Conservation (phyloP, 2,888 invertebrate species). For the Limnephilus auricula region DNA sequence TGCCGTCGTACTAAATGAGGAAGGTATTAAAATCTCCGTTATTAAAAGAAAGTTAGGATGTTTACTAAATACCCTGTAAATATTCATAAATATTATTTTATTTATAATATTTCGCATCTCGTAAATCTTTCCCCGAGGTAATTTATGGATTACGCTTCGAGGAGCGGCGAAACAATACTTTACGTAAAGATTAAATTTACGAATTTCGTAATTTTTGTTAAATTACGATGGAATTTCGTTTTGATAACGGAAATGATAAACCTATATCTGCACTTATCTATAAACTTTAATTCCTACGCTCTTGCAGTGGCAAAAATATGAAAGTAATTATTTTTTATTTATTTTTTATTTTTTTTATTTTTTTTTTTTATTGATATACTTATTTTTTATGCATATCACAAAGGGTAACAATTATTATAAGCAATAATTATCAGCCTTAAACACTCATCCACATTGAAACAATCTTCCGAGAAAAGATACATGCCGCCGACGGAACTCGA, state of each 20-base stretch:
- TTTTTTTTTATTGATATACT: too few species aligned
- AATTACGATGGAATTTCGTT: not conserved
- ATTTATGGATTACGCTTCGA: not conserved
- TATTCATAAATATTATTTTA: constrained; percentile 2
- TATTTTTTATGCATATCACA: too few species aligned
- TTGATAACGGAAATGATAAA: not conserved
- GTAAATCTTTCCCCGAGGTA: not conserved
- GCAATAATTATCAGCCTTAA: too few species aligned
- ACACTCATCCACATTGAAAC: too few species aligned
- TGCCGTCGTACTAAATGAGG: not conserved
- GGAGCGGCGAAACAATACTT: not conserved
- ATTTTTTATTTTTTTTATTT: too few species aligned
- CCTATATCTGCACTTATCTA: not conserved
- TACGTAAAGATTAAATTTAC: not conserved
- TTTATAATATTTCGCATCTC: not conserved
- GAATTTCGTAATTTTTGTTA: not conserved
- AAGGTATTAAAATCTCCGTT: not conserved
- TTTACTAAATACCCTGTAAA: not conserved
- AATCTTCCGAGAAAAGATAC: too few species aligned
- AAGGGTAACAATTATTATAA: too few species aligned
- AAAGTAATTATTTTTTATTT: too few species aligned
- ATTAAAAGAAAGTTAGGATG: not conserved
- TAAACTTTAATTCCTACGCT: not conserved
- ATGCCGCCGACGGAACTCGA: too few species aligned
- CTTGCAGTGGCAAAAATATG: not conserved